Conservation (phyloP, 2,797 vertebrate species). For the Galagoides demidoff region DNA sequence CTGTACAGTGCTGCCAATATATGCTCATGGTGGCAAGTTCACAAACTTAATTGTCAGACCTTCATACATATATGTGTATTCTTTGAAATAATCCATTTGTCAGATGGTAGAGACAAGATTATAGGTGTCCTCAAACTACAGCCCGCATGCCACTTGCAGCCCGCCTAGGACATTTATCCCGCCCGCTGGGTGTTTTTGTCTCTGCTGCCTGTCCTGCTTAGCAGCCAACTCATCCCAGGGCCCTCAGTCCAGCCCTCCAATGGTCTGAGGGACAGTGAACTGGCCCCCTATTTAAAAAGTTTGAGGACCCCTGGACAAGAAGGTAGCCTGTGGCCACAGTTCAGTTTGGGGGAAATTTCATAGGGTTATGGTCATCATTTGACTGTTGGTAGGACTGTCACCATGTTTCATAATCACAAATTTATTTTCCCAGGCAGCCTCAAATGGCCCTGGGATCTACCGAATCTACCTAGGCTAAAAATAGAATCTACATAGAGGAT, state of each 20-base stretch:
- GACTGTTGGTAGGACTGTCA: background rate
- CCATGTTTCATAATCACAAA: background rate
- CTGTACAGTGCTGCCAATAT: no score
- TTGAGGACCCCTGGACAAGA: background rate
- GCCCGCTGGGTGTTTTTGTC: no score
- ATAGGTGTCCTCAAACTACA: no score
- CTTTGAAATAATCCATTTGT: slow-evolving; percentile 9
- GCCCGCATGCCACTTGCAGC: no score
- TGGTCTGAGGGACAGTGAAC: no score
- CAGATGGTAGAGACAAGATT: background rate
- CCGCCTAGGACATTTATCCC: no score
- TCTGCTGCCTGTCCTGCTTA: no score
- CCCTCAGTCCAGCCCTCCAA: no score
- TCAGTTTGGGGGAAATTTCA: background rate
- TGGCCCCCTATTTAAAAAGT: no score
- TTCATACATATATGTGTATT: background rate
- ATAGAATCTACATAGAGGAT: background rate
- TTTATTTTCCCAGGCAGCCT: background rate
- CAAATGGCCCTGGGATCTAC: background rate
- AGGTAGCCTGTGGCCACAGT: background rate
- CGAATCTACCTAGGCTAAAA: background rate
- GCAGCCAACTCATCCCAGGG: no score
- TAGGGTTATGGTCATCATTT: background rate
- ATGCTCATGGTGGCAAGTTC: no score
- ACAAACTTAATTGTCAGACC: no score